Evolutionary conservation across 2,113 vertebrate species (phyloP).

Genomic region (Caretta caretta): DNA sequence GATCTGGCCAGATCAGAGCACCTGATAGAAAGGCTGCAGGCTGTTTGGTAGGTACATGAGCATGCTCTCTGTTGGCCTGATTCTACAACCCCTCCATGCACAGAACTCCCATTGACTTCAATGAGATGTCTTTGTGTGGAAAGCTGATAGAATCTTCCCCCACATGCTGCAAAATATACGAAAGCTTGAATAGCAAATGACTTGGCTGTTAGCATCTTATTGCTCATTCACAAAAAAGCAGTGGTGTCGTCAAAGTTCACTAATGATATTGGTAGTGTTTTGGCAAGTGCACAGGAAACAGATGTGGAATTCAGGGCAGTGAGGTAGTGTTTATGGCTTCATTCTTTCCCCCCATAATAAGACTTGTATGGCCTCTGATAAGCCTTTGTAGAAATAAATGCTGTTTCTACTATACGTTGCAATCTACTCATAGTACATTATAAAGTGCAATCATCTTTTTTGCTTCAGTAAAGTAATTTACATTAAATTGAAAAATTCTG

Average conservation of each 20-base stretch:
- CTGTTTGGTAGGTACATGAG: neutral
- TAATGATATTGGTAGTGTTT: constrained; percentile 25
- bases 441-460: constrained; percentile 26
- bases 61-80: neutral
- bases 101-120: neutral
- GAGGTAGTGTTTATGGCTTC: neutral
- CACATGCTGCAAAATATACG: neutral
- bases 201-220: constrained; percentile 28
- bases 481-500: constrained; percentile 28
- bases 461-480: constrained; percentile 18
- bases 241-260: constrained; percentile 20
- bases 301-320: constrained; percentile 4
- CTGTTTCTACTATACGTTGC: constrained; percentile 16
- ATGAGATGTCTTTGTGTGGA: neutral
- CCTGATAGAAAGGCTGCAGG: neutral
- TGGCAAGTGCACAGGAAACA: constrained; percentile 62
- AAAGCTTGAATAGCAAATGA: neutral
- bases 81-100: neutral
- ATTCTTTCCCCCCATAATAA: constrained; percentile 42
- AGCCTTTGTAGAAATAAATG: constrained; percentile 21
- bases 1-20: neutral
- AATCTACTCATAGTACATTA: neutral
- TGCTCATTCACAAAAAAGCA: constrained; percentile 61
- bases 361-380: constrained; percentile 11
- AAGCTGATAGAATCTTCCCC: neutral